phyloP scores from a whole-genome alignment of 2,797 vertebrate species.

The Simalia tracyae region DNA sequence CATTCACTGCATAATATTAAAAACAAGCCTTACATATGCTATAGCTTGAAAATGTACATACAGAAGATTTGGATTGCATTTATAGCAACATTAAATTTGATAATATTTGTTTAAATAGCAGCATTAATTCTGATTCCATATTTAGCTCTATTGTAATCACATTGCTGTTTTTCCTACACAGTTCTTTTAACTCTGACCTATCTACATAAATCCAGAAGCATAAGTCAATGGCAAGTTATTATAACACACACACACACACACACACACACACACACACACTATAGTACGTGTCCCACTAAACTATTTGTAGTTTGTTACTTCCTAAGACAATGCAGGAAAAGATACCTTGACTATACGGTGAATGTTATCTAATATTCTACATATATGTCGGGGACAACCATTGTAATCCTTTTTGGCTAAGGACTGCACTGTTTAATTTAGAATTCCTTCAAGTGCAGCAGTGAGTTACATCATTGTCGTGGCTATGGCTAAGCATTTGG shows the following conservation, averaged over 20 bases:
- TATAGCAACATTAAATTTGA: not conserved
- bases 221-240: not conserved
- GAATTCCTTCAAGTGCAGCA: no score
- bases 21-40: not conserved
- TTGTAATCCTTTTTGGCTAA: not conserved
- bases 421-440: no score
- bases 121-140: not conserved
- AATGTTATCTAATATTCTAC: not conserved
- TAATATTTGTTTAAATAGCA: not conserved
- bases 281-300: not conserved
- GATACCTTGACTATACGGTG: not conserved
- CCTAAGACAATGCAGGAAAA: not conserved
- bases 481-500: no score
- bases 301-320: not conserved
- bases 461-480: no score
- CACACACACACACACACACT: no score
- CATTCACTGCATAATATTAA: not conserved
- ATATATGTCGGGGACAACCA: not conserved
- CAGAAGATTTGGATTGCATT: not conserved
- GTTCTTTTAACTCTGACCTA: not conserved
- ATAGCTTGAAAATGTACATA: not conserved
- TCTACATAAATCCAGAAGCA: not conserved
- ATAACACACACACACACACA: not conserved
- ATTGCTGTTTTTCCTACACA: not conserved
- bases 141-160: not conserved